Evolutionary conservation across 53 echinoderm and acorn worm species (phyloP), one percentile per base, ranked within the genome.

Genomic region (Apostichopus leukothele): DNA sequence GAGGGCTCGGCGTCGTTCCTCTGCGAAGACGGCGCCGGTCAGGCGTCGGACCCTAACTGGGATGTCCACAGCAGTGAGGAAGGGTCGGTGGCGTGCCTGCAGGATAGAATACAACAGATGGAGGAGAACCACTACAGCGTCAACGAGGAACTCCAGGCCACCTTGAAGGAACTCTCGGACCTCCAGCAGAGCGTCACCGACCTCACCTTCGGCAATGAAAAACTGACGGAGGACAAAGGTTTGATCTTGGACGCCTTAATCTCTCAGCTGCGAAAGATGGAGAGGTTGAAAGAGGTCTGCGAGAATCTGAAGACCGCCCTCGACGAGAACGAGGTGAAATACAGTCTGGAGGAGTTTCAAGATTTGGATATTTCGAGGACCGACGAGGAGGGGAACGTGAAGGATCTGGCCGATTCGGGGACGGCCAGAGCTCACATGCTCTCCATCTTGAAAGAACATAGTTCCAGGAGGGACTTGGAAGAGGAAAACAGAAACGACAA

Each of bases 91-190:
- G 99, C 94, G 60, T 96, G 96, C 67, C 86, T 99, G 59, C 99
- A 99, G 59, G 96, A 99, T 83, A 93, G 99, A 76, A 99, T 99
- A 76, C 96, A 94, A 75, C 99, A 96, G 91, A 99, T 98, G 98
- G 99, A 99, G 74, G 99, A 99, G 89, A 99, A 95, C 63, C 99
- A 99, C 87, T 94, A 99, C 87, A 96, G 94, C 8, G 99, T 99
- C 7, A 99, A 96, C 83, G 99, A 99, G 75, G 99, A 99, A 83
- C 91, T 99, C 10, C 99, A 99, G 89, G 99, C 99, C 9, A 96
- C 99, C 6, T 88, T 99, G 11, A 96, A 99, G 73, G 99, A 99
- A 88, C 93, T 99, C 51, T 92, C 93, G 71, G 99, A 98, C 63
- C 89, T 99, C 52, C 99, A 99, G 50, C 96, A 99, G 51, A 92